phyloP scores from a whole-genome alignment of 2,888 invertebrate genomes.

The Leptinotarsa juncta region DNA sequence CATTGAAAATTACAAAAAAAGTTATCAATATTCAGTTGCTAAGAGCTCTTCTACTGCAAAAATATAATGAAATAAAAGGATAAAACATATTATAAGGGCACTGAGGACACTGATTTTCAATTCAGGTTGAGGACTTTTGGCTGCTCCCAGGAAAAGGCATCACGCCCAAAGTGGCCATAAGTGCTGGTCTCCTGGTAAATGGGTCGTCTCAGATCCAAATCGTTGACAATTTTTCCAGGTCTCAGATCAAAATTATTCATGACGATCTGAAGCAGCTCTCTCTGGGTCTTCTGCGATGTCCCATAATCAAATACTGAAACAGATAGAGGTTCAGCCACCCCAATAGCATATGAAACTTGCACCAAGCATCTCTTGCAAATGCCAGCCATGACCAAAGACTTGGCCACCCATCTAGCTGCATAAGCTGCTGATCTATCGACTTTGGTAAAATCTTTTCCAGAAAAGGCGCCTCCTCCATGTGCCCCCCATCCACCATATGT shows the following conservation, averaged over 20 bases:
- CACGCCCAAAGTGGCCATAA: constrained; percentile 98
- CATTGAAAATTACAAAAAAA: constrained; percentile 32
- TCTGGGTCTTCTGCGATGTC: constrained; percentile 90
- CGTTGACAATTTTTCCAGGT: constrained; percentile 97
- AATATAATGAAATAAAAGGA: background rate
- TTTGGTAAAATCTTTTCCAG: constrained; percentile 98
- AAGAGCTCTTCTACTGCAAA: constrained; percentile 18
- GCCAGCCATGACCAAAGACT: constrained; percentile 94
- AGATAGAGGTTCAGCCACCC: constrained; percentile 96
- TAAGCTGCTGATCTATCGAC: constrained; percentile 98
- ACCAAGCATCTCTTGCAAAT: constrained; percentile 97
- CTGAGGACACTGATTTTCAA: constrained; percentile 62
- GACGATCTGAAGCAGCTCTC: constrained; percentile 86
- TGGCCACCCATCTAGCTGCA: constrained; percentile 99
- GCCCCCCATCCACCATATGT: constrained; percentile 99
- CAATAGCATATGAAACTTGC: constrained; percentile 97
- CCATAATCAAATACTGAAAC: constrained; percentile 98
- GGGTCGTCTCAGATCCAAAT: constrained; percentile 91
- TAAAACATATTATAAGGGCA: background rate
- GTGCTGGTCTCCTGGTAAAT: constrained; percentile 98
- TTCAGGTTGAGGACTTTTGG: constrained; percentile 83
- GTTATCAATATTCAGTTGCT: constrained; percentile 34
- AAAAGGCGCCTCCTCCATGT: constrained; percentile 99
- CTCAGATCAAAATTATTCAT: constrained; percentile 96
- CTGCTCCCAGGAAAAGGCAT: constrained; percentile 96